phyloP scores from a whole-genome alignment of 2,797 vertebrate genomes.

The Urophycis tenuis region DNA sequence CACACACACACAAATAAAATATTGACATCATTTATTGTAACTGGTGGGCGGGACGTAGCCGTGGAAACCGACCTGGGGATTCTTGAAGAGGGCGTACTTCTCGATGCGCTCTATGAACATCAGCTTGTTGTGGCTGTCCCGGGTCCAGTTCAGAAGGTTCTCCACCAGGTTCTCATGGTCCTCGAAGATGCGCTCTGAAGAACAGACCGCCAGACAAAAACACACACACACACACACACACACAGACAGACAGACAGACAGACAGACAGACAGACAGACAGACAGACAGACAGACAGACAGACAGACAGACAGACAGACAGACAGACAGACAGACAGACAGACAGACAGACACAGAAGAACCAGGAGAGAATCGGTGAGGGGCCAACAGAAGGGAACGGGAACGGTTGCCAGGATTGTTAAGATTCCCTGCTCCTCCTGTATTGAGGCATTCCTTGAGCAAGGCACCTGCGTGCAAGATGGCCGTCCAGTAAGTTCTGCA shows the following conservation, averaged over 20 bases:
- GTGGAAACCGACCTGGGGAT: conserved; percentile 74
- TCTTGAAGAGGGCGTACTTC: conserved; percentile 89
- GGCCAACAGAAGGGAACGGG: no score
- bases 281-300: neutral
- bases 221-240: neutral
- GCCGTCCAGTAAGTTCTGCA: no score
- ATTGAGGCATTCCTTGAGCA: no score
- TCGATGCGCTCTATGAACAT: conserved; percentile 91
- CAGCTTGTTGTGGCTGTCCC: conserved; percentile 96
- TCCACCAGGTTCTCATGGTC: conserved; percentile 98
- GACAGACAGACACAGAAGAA: neutral
- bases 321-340: neutral
- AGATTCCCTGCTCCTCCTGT: no score
- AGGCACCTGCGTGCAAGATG: no score
- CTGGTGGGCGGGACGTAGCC: neutral
- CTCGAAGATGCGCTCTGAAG: conserved; percentile 93
- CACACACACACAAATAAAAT: neutral
- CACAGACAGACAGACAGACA: neutral
- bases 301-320: neutral
- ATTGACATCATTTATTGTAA: no score
- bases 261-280: neutral
- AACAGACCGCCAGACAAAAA: neutral
- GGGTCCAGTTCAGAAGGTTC: conserved; percentile 96
- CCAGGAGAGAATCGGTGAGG: no score
- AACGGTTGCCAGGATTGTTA: no score